A percentile compares a stretch with the other conserved stretches of the same genome.
Evolutionary conservation across 2,888 invertebrate species (phyloP).

Genomic region (Xanthia icteritia): DNA sequence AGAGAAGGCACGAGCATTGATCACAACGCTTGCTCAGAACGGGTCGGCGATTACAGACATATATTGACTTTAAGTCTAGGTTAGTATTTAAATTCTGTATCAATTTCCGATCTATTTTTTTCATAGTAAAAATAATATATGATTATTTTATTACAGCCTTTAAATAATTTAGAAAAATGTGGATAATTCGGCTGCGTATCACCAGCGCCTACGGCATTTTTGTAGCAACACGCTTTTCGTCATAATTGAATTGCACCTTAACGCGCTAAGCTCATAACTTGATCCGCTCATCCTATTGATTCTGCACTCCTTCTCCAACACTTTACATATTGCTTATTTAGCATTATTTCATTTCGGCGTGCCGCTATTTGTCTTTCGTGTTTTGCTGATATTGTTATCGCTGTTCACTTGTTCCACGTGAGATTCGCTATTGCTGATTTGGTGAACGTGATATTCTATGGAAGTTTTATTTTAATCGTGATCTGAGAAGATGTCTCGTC

Average conservation of each 20-base stretch:
- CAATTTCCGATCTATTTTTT: not conserved
- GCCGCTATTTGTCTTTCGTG: slow-evolving; percentile 83
- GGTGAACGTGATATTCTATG: slow-evolving; percentile 53
- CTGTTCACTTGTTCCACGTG: slow-evolving; percentile 63
- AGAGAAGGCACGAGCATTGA: not conserved
- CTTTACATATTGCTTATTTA: slow-evolving; percentile 89
- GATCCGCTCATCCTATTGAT: slow-evolving; percentile 77
- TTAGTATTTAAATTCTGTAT: not conserved
- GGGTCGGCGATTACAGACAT: not conserved
- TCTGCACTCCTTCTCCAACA: slow-evolving; percentile 81
- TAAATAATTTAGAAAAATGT: not conserved
- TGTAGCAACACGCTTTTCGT: slow-evolving; percentile 11
- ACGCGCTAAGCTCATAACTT: slow-evolving; percentile 51
- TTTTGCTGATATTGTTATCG: slow-evolving; percentile 81
- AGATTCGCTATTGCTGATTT: slow-evolving; percentile 57
- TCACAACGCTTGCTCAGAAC: not conserved
- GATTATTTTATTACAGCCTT: not conserved
- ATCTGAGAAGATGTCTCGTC: slow-evolving; percentile 3
- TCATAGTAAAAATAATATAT: not conserved
- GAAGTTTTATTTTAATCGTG: slow-evolving; percentile 35
- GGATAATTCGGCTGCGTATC: not conserved
- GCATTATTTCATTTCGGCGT: slow-evolving; percentile 86
- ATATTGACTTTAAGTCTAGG: not conserved
- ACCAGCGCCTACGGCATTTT: not conserved
- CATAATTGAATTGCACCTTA: not conserved